These are phyloP conservation scores for Maccullochella peelii DNA, from an alignment of 2,113 vertebrate genomes.

Conservation along the genomic window DNA sequence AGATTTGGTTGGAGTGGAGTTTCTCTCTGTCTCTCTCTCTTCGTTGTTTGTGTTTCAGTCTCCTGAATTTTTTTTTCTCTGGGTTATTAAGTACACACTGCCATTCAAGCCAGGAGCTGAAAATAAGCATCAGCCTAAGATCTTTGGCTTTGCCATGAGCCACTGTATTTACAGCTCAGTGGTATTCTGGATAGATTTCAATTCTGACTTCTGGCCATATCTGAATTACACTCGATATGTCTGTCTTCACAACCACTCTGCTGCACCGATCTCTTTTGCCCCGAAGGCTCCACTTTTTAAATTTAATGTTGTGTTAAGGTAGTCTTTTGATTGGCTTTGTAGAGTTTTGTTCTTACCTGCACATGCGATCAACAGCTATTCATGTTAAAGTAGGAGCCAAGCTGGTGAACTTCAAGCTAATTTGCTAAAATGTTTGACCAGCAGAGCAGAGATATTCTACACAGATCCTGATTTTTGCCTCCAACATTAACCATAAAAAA, in stretches of 20 bases:
- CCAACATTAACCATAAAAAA: not conserved
- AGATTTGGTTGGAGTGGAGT: slow-evolving; percentile 64
- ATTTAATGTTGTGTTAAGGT: not conserved
- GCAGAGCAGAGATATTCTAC: not conserved
- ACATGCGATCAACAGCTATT: not conserved
- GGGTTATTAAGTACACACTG: slow-evolving; percentile 34
- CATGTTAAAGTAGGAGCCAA: too few species aligned
- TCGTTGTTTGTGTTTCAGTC: slow-evolving; percentile 46
- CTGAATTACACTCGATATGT: slow-evolving; percentile 36
- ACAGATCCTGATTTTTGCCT: not conserved
- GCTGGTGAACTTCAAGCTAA: too few species aligned
- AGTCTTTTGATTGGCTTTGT: slow-evolving; percentile 26
- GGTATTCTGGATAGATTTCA: slow-evolving; percentile 25
- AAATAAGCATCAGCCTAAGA: slow-evolving; percentile 37
- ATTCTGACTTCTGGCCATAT: slow-evolving; percentile 44
- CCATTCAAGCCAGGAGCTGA: slow-evolving; percentile 49
- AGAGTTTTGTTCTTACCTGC: not conserved
- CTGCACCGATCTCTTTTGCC: not conserved
- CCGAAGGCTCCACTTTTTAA: not conserved
- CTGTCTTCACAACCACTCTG: slow-evolving; percentile 12
- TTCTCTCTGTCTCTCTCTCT: slow-evolving; percentile 16
- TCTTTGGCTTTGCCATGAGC: slow-evolving; percentile 50
- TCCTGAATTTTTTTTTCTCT: not conserved
- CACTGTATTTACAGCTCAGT: slow-evolving; percentile 18
- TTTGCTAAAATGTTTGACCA: too few species aligned